Evolutionary conservation across 2,888 invertebrate species (phyloP).

Genomic region (Drosophila anomalata): DNA sequence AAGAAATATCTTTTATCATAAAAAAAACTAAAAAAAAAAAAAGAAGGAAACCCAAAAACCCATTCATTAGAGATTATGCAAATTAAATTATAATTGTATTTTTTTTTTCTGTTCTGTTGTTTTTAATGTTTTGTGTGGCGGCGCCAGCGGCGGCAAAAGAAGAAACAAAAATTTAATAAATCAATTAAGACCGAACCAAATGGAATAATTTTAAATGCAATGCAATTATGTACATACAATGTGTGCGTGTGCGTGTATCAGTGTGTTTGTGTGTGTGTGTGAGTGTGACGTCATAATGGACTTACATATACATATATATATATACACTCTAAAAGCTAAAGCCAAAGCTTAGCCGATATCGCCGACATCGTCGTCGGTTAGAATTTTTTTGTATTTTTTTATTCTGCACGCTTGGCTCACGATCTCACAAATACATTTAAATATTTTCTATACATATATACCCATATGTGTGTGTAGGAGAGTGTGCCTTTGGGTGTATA

Average conservation of each 20-base stretch:
- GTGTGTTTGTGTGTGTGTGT: conserved; percentile 16
- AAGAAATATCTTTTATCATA: conserved; percentile 2
- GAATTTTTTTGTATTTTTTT: conserved; percentile 31
- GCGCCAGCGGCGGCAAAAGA: conserved; percentile 16
- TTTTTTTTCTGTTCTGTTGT: conserved; percentile 48
- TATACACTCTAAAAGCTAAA: conserved; percentile 17
- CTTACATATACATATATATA: conserved; percentile 32
- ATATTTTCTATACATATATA: conserved; percentile 1
- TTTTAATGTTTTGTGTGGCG: conserved; percentile 30
- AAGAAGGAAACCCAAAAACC: conserved; percentile 27
- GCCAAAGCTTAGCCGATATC: conserved; percentile 18
- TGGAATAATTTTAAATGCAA: conserved; percentile 41
- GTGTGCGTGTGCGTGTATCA: conserved; percentile 26
- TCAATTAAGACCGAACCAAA: conserved; percentile 24
- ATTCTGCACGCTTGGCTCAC: conserved; percentile 51
- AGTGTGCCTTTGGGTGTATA: conserved; percentile 22
- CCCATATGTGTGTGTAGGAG: conserved; percentile 19
- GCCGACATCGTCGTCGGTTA: conserved; percentile 49
- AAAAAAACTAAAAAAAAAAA: conserved; percentile 22
- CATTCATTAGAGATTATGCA: conserved; percentile 7
- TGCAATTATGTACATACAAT: conserved; percentile 35
- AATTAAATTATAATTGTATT: not conserved
- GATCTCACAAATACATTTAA: conserved; percentile 41
- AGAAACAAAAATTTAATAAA: conserved; percentile 27
- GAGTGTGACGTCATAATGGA: conserved; percentile 58